Base-by-base conservation (phyloP, 1,140 invertebrate genomes). In the Drosophila triauraria region DNA sequence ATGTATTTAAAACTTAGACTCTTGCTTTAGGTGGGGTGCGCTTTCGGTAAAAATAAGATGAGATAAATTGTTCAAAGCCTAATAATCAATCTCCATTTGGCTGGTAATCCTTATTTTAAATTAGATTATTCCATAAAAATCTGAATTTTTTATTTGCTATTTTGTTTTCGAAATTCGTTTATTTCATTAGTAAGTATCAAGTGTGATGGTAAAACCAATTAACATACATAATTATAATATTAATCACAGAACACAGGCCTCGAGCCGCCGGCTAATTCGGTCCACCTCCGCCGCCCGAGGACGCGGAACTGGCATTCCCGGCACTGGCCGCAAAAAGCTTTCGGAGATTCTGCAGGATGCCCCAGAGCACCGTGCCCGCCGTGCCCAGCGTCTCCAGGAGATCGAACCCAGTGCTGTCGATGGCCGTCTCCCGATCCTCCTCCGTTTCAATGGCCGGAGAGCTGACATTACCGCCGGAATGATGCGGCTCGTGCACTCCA, bases 371-470 rank as follows among this genome's bases (percentile, higher is more conserved):
- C 0, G 82, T 75, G 30, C 78, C 75, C 6, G 86, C 78, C 8
- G 75, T 68, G 6, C 91, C 88, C 25, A 91, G 42, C 4, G 86
- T 78, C 53, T 91, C 85, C 2, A 92, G 75, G 2, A 92, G 38
- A 69, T 92, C 74, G 12, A 92, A 87, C 0, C 84, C 83, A 1
- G 82, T 91, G 30, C 91, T 91, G 15, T 91, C 91, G 25, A 92
- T 87, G 20, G 81, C 91, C 27, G 72, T 75, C 35, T 91, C 91
- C 0, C 91, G 82, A 57, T 92, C 91, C 65, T 91, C 91, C 43
- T 92, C 91, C 32, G 91, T 92, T 27, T 92, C 91, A 35, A 92
- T 92, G 23, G 91, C 91, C n/a, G 91, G 53, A 9, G 90, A 91
- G 17, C 72, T 53, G 17, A 48, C 15, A n/a, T 82, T 79, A 7